A percentile compares a stretch with the other conserved stretches of the same genome.
Evolutionary conservation across 2,888 invertebrate genomes (phyloP).

Genomic region (Theretra japonica): DNA sequence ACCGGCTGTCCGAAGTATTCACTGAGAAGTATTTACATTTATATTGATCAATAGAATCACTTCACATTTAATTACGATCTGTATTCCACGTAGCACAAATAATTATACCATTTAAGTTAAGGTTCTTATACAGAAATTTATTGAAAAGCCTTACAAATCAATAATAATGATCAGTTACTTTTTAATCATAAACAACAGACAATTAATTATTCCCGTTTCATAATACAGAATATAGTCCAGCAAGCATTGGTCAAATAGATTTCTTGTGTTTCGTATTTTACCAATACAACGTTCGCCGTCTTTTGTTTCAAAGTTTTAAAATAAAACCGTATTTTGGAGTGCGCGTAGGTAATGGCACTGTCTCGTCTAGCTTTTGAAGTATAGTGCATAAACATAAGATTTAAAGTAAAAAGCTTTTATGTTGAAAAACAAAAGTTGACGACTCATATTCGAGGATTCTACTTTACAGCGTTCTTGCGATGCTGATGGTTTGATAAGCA

Average conservation of each 20-base stretch:
- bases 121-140: no score
- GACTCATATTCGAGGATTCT: neutral
- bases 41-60: no score
- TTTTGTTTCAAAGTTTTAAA: neutral
- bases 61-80: no score
- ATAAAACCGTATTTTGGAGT: neutral
- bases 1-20: no score
- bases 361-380: neutral
- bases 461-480: neutral
- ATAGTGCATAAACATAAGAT: slow-evolving; percentile 5
- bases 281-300: no score
- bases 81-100: no score
- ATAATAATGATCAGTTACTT: no score
- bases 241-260: neutral
- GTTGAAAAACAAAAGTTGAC: neutral
- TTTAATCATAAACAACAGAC: no score
- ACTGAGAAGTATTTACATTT: no score
- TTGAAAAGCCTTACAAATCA: no score
- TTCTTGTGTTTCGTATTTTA: neutral
- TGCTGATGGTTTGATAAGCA: neutral
- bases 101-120: no score
- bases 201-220: no score
- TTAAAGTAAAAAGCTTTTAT: neutral
- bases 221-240: neutral
- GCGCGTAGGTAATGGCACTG: neutral